Conservation (phyloP, 2,888 invertebrate species). For the Tachina fera region DNA sequence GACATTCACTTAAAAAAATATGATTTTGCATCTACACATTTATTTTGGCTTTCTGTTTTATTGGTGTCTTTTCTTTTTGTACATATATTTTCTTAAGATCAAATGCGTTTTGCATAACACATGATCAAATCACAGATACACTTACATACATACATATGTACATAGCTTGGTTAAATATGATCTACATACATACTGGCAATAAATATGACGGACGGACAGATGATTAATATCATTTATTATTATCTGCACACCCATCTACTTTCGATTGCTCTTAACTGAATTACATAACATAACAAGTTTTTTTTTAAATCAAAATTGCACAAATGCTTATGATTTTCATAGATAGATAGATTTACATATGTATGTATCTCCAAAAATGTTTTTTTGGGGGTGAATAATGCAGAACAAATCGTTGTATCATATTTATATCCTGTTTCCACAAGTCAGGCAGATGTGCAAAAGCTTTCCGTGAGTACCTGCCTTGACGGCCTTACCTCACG, state of each 20-base stretch:
- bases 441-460: no score
- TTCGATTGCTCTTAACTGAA: constrained; percentile 16
- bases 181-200: constrained; percentile 45
- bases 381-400: no score
- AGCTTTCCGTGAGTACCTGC: no score
- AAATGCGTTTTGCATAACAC: constrained; percentile 45
- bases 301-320: no score
- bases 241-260: constrained; percentile 28
- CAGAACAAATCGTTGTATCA: no score
- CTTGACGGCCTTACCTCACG: no score
- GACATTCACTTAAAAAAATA: constrained; percentile 56
- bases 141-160: neutral
- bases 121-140: constrained; percentile 16
- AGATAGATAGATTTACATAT: no score
- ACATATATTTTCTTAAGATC: neutral
- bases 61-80: constrained; percentile 33
- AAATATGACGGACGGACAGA: constrained; percentile 19
- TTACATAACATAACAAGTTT: constrained; percentile 1
- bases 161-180: constrained; percentile 34
- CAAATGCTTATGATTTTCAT: neutral
- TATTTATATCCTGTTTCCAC: no score
- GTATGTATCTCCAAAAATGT: no score
- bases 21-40: constrained; percentile 41
- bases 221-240: neutral
- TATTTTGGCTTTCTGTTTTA: constrained; percentile 19